These are phyloP conservation scores for Argyrosomus japonicus DNA, from an alignment of 2,113 vertebrate species.

Conservation along the genomic window DNA sequence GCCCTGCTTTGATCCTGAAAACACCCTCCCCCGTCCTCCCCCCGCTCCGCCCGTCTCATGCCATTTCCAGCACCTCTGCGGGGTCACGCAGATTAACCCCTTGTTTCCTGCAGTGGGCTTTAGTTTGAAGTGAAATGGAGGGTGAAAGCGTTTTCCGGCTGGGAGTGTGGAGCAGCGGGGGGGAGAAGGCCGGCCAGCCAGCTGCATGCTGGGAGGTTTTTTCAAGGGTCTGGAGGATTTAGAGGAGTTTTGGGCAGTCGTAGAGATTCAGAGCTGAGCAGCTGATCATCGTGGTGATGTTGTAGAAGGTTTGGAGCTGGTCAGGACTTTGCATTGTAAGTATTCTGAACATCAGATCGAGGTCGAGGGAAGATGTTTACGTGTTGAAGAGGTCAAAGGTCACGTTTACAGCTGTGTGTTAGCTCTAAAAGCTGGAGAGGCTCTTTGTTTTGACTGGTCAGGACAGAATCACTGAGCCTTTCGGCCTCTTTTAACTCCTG, in stretches of 20 bases:
- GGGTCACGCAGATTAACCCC: slow-evolving; percentile 69
- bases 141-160: slow-evolving; percentile 51
- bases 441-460: too few species aligned
- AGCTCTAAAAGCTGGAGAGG: too few species aligned
- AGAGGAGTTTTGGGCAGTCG: slow-evolving; percentile 14
- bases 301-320: background rate
- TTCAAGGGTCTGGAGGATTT: background rate
- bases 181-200: background rate
- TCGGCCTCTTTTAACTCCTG: too few species aligned
- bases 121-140: slow-evolving; percentile 55
- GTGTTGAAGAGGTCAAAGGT: background rate
- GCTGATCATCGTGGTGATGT: background rate
- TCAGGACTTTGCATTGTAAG: background rate
- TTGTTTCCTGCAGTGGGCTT: slow-evolving; percentile 59
- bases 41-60: background rate
- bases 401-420: background rate
- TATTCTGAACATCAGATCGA: background rate
- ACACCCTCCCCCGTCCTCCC: slow-evolving; percentile 2
- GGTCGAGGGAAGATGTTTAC: background rate
- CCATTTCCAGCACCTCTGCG: slow-evolving; percentile 42
- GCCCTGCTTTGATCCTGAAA: slow-evolving; percentile 62
- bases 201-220: slow-evolving; percentile 59
- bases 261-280: slow-evolving; percentile 7
- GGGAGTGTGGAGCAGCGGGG: slow-evolving; percentile 22
- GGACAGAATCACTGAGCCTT: too few species aligned